A percentile compares a stretch with the other conserved stretches of the same genome.
Conservation (phyloP, 2,113 vertebrate species). For the Malurus elegans region DNA sequence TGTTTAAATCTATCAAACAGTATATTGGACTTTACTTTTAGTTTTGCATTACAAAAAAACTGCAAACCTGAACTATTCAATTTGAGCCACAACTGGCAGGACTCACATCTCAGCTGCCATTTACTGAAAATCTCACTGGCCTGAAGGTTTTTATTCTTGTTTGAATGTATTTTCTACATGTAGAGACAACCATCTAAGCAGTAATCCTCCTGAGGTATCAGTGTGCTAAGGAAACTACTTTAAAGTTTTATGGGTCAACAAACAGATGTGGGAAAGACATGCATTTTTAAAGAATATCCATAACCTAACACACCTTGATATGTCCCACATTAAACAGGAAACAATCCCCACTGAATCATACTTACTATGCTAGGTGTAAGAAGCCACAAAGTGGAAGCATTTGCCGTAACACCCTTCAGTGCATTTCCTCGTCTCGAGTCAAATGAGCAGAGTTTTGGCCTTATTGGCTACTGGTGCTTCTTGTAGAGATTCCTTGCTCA, state of each 20-base stretch:
- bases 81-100: constrained; percentile 66
- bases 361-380: constrained; percentile 48
- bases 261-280: not conserved
- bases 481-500: not conserved
- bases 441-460: not conserved
- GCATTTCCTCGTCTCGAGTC: accelerated
- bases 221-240: constrained; percentile 64
- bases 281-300: constrained; percentile 64
- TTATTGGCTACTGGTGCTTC: not conserved
- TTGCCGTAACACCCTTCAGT: constrained; percentile 55
- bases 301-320: constrained; percentile 69
- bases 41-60: constrained; percentile 64
- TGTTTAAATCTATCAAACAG: constrained; percentile 74
- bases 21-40: constrained; percentile 70
- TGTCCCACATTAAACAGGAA: constrained; percentile 47
- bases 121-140: constrained; percentile 66
- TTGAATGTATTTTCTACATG: constrained; percentile 67
- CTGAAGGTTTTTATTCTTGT: constrained; percentile 73
- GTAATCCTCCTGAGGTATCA: constrained; percentile 68
- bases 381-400: constrained; percentile 11
- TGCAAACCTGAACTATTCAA: constrained; percentile 70
- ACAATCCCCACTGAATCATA: constrained; percentile 6
- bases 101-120: constrained; percentile 69
- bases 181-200: constrained; percentile 66
- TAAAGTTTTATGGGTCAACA: constrained; percentile 64